phyloP scores from a whole-genome alignment of 2,888 invertebrate species.

The Drosophila anomelani region DNA sequence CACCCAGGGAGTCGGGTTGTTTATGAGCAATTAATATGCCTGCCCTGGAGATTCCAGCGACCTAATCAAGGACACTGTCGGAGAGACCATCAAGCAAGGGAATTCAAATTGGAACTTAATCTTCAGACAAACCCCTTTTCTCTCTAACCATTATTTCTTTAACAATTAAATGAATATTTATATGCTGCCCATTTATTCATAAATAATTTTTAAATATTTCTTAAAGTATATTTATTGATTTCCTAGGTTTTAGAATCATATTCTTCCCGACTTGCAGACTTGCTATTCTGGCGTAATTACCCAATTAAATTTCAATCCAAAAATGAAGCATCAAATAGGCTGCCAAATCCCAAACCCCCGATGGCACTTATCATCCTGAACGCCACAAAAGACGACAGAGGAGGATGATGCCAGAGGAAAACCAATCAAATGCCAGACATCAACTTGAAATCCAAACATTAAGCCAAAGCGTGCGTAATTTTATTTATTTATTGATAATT shows the following conservation, averaged over 20 bases:
- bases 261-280: slow-evolving; percentile 8
- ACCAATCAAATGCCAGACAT: slow-evolving; percentile 76
- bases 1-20: slow-evolving; percentile 12
- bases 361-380: slow-evolving; percentile 24
- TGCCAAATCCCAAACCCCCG: neutral
- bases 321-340: slow-evolving; percentile 27
- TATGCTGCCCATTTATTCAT: neutral
- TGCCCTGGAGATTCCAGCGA: slow-evolving; percentile 21
- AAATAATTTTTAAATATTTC: neutral
- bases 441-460: slow-evolving; percentile 69
- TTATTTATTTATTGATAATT: slow-evolving; percentile 81
- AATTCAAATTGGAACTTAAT: neutral
- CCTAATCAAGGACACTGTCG: neutral
- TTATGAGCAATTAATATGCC: slow-evolving; percentile 76
- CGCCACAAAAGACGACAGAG: slow-evolving; percentile 13
- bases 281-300: slow-evolving; percentile 32
- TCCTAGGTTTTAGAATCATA: neutral
- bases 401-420: slow-evolving; percentile 33
- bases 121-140: neutral
- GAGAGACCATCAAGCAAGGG: neutral
- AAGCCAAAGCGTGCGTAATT: slow-evolving; percentile 74
- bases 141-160: neutral
- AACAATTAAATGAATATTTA: neutral
- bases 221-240: slow-evolving; percentile 46
- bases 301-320: slow-evolving; percentile 46